Evolutionary conservation across 2,797 vertebrate genomes (phyloP).

Genomic region (Hybognathus amarus): DNA sequence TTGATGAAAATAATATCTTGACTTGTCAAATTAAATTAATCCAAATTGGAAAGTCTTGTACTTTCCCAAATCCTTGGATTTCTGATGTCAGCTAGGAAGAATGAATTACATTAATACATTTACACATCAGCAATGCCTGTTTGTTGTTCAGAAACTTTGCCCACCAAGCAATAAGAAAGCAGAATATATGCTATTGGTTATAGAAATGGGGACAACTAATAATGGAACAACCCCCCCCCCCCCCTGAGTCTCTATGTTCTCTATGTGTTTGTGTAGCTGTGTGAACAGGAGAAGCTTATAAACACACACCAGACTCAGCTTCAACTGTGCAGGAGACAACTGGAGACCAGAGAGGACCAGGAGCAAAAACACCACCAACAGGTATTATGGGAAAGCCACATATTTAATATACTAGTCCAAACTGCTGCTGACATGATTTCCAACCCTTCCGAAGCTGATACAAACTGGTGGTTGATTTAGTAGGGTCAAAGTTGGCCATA

Average conservation of each 20-base stretch:
- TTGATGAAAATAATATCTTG: no score
- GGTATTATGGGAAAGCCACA: constrained; percentile 48
- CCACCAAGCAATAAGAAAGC: background rate
- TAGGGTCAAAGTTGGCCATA: background rate
- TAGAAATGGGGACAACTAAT: background rate
- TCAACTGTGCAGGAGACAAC: constrained; percentile 46
- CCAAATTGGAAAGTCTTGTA: no score
- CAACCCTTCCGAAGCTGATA: background rate
- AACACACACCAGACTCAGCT: constrained; percentile 54
- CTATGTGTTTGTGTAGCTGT: constrained; percentile 49
- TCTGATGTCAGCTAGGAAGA: background rate
- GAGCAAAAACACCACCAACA: constrained; percentile 52
- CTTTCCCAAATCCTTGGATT: background rate
- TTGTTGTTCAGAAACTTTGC: no score
- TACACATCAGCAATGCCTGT: no score
- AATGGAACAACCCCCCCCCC: no score
- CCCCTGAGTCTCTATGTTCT: no score
- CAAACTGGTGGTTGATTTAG: background rate
- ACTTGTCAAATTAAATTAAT: no score
- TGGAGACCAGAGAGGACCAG: constrained; percentile 52
- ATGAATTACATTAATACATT: background rate
- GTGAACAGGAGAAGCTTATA: constrained; percentile 59
- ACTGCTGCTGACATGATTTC: background rate
- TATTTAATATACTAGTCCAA: background rate
- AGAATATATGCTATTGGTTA: background rate